These are phyloP conservation scores for Dinocampus coccinellae DNA, from an alignment of 2,888 invertebrate genomes.

Conservation along the genomic window DNA sequence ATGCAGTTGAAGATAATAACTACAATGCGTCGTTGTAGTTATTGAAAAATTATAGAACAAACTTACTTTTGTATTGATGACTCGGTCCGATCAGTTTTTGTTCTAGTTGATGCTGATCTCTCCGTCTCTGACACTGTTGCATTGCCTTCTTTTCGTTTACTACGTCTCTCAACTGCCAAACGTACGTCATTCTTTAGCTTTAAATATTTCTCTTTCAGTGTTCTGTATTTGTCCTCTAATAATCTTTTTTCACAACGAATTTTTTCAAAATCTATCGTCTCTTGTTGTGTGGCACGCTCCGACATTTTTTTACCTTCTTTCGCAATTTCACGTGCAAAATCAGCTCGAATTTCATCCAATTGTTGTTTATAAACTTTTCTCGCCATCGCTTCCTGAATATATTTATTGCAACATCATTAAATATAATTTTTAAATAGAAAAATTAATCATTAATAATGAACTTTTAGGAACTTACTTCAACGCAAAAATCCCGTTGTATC, in stretches of 20 bases:
- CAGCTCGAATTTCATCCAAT: conserved; percentile 75
- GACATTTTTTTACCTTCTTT: conserved; percentile 67
- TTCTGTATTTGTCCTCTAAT: conserved; percentile 83
- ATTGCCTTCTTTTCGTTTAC: conserved; percentile 71
- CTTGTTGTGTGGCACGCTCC: conserved; percentile 58
- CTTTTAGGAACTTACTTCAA: conserved; percentile 72
- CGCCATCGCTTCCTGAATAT: conserved; percentile 76
- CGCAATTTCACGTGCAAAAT: conserved; percentile 74
- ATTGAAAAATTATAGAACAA: conserved; percentile 17
- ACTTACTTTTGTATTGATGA: conserved; percentile 68
- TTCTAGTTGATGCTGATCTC: conserved; percentile 76
- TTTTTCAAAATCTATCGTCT: conserved; percentile 73
- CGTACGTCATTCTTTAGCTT: conserved; percentile 85
- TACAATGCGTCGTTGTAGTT: conserved; percentile 13
- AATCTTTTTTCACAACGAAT: conserved; percentile 79
- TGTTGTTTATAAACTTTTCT: conserved; percentile 78
- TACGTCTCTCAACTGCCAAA: conserved; percentile 81
- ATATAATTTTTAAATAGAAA: neutral
- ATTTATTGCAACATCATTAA: neutral
- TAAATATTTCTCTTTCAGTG: conserved; percentile 85
- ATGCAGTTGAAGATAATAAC: conserved; percentile 49
- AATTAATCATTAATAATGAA: neutral
- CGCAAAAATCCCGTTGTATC: conserved; percentile 72
- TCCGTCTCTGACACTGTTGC: conserved; percentile 86
- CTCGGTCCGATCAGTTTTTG: conserved; percentile 74